Percentiles rank a stretch among this genome's conserved stretches.
phyloP scores from a whole-genome alignment of 2,888 invertebrate genomes.

The Rapana venosa region DNA sequence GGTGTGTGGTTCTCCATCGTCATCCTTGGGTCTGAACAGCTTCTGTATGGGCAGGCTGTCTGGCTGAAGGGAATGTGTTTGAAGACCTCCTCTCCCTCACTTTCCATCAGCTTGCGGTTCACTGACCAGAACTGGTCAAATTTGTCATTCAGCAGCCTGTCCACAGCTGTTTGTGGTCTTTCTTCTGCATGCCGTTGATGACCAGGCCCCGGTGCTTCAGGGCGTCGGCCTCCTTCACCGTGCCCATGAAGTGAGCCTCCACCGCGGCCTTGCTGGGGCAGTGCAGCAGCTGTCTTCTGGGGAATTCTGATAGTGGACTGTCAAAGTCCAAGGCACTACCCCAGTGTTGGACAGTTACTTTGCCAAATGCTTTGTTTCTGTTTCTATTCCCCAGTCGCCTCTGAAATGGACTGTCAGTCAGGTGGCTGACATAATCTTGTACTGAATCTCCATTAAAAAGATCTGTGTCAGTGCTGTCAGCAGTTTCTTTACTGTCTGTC shows the following conservation, averaged over 20 bases:
- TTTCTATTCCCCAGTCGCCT: too few species aligned
- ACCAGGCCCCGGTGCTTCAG: constrained; percentile 91
- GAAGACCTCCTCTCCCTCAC: constrained; percentile 70
- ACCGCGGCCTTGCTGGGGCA: constrained; percentile 90
- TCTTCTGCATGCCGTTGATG: constrained; percentile 83
- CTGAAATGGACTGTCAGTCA: too few species aligned
- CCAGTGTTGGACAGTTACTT: too few species aligned
- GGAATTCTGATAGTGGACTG: constrained; percentile 95
- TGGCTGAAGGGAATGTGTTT: constrained; percentile 75
- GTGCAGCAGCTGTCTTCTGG: constrained; percentile 92
- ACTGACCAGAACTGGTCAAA: constrained; percentile 99
- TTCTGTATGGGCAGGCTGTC: constrained; percentile 87
- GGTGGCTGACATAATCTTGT: too few species aligned
- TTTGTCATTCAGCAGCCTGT: constrained; percentile 95
- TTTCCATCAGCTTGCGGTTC: constrained; percentile 95
- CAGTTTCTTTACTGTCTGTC: constrained; percentile 68
- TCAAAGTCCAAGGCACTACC: constrained; percentile 97
- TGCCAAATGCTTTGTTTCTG: too few species aligned
- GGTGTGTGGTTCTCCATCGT: constrained; percentile 86
- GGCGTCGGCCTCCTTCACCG: constrained; percentile 98
- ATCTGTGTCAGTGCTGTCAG: too few species aligned
- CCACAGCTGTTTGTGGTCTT: constrained; percentile 98
- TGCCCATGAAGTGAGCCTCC: constrained; percentile 96
- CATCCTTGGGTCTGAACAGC: constrained; percentile 87
- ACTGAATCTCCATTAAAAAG: too few species aligned